Evolutionary conservation across 2,888 invertebrate genomes (phyloP).

Genomic region (Coelinius sp.): DNA sequence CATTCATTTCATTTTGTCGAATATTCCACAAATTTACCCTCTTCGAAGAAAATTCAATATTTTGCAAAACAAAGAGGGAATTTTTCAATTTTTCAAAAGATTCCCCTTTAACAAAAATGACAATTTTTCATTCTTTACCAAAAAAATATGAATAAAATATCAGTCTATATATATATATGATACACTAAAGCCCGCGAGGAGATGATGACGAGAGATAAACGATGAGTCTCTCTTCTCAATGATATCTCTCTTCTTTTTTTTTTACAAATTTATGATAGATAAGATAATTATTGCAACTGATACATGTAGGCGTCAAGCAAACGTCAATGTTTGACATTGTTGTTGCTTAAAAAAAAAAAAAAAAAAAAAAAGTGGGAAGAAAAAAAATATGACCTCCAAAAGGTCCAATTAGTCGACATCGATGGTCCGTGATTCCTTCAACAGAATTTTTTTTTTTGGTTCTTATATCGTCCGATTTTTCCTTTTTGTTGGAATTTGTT

Average conservation of each 20-base stretch:
- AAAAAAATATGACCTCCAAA: conserved; percentile 61
- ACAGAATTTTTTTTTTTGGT: background rate
- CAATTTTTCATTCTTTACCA: too few relatives aligned
- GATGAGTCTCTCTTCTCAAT: background rate
- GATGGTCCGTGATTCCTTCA: conserved; percentile 45
- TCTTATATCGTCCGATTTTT: conserved; percentile 8
- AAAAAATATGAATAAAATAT: background rate
- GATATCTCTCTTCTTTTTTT: background rate
- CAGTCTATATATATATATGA: background rate
- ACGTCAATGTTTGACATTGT: background rate
- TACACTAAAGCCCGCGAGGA: conserved; percentile 10
- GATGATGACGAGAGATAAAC: background rate
- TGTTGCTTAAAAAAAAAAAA: background rate
- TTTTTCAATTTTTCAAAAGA: too few relatives aligned
- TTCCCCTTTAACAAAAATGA: too few relatives aligned
- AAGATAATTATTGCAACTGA: conserved; percentile 2
- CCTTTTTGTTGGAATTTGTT: background rate
- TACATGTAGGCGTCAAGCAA: conserved; percentile 1
- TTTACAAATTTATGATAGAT: conserved; percentile 13
- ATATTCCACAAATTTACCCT: too few relatives aligned
- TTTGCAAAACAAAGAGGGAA: too few relatives aligned
- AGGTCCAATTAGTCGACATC: conserved; percentile 64
- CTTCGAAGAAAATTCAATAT: too few relatives aligned
- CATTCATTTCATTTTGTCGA: too few relatives aligned
- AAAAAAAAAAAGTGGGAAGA: conserved; percentile 38